Evolutionary conservation across 2,113 vertebrate genomes (phyloP), one percentile per base, ranked within the genome.

Genomic region (Atherinomorus stipes): DNA sequence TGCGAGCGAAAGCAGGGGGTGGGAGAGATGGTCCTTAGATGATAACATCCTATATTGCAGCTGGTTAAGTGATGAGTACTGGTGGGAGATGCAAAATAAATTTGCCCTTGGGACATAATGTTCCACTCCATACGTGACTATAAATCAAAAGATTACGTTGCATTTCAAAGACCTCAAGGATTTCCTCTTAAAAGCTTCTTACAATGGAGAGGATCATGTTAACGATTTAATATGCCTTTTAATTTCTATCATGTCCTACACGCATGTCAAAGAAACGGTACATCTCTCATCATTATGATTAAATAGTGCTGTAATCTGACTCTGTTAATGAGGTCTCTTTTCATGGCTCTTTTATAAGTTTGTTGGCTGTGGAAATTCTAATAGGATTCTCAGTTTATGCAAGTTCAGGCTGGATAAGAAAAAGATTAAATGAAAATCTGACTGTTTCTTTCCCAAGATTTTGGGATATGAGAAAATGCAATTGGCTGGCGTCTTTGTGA

Each of bases 11-110:
- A 56, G 71, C 71, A 74, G 16, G 67, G 58, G 59, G 70, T 7
- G 15, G 25, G 60, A 81, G 61, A 76, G 85, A 72, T 64, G 72
- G 44, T 80, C 64, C 73, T 72, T 51, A 38, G 84, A 85, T 86
- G 82, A 91, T 87, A 89, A 84, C 60, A 28, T 74, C 47, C 70
- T 78, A 74, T 74, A 80, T 70, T 80, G 56, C 59, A 68, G 74
- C 67, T 84, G 45, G 67, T 85, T 72, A 83, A 76, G 60, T 78
- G 76, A 78, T 78, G 66, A 78, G 70, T 16, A 52, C 47, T 59
- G 71, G 57, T 62, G 49, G 31, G 61, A 70, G 44, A 64, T 64
- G 63, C 73, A 61, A 78, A 71, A 73, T 81, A 83, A 58, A 78
- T 77, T 62, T 81, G 45, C 74, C 71, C 71, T 59, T 74, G 76